phyloP scores from a whole-genome alignment of 1,140 invertebrate species.

The Matsumurasca onukii region DNA sequence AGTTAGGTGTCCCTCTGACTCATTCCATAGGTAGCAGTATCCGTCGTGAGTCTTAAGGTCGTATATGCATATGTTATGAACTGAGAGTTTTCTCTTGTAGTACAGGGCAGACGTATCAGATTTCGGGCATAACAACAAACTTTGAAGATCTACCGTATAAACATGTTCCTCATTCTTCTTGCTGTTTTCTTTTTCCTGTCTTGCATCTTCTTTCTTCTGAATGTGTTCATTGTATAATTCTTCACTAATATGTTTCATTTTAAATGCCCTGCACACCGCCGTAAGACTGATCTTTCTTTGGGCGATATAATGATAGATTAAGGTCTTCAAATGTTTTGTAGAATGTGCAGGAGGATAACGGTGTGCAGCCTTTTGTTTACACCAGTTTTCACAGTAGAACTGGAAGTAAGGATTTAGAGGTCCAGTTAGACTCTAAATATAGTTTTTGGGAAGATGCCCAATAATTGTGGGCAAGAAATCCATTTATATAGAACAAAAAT shows the following conservation, averaged over 20 bases:
- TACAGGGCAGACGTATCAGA: slow-evolving; percentile 9
- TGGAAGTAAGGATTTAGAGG: background rate
- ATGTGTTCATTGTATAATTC: slow-evolving; percentile 15
- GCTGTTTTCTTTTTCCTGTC: slow-evolving; percentile 14
- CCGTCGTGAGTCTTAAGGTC: slow-evolving; percentile 29
- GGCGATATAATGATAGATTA: slow-evolving; percentile 14
- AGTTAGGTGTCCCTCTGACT: slow-evolving; percentile 19
- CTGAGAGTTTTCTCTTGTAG: slow-evolving; percentile 22
- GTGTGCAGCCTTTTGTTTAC: slow-evolving; percentile 22
- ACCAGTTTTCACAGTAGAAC: slow-evolving; percentile 8
- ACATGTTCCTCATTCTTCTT: slow-evolving; percentile 22
- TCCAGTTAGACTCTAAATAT: slow-evolving; percentile 1
- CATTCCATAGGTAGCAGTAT: slow-evolving; percentile 32
- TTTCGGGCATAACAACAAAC: slow-evolving; percentile 2
- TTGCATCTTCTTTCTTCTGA: slow-evolving; percentile 16
- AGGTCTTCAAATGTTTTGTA: slow-evolving; percentile 6
- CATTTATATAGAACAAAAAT: too few relatives aligned
- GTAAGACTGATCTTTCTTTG: slow-evolving; percentile 31
- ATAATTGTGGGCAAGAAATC: background rate
- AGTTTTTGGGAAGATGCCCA: background rate
- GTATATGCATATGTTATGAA: slow-evolving; percentile 25
- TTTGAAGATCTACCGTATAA: slow-evolving; percentile 22
- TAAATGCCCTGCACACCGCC: slow-evolving; percentile 22
- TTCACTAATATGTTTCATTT: slow-evolving; percentile 19
- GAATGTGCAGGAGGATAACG: slow-evolving; percentile 18